Evolutionary conservation across 2,797 vertebrate species (phyloP), one percentile per base, ranked within the genome.

Genomic region (Neomorphus geoffroyi): DNA sequence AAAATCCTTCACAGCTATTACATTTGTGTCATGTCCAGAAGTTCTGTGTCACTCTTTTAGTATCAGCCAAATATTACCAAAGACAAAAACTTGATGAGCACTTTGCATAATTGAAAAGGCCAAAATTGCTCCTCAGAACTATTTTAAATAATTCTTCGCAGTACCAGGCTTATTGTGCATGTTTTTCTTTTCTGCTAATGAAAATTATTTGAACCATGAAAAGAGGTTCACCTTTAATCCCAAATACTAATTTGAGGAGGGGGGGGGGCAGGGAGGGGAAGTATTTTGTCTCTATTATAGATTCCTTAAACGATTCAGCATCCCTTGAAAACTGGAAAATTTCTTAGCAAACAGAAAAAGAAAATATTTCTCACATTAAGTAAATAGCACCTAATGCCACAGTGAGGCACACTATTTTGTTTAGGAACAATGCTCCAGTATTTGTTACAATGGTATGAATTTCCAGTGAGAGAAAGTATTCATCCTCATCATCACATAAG

Each of bases 61-160:
- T 84, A 71, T 30, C 80, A 94, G 78, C 79, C 66, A 91, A 94
- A 95, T 69, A 94, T 69, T 93, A 86, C 94, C 83, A 95, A 97
- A 96, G 94, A 96, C 92, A 97, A 96, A 95, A 95, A 62, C 69
- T 46, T 92, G 78, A 86, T 62, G 85, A 87, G 86, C 57, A 93
- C 92, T 94, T 94, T 96, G 91, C 89, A 92, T 96, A 97, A 96
- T 75, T 97, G 94, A 96, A 95, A 97, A 95, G 85, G 93, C 80
- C 95, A 96, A 95, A 97, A 92, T 60, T 95, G 81, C 70, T 95
- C 94, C 75, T 95, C 84, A 94, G 86, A 64, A 85, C n/a, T 21
- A 64, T 82, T 92, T 96, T 82, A 86, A 95, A 85, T 92, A 83
- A 92, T 83, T 94, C 65, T 90, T 90, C 28, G 2, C 73, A 79